phyloP scores from a whole-genome alignment of 2,888 invertebrate species.

The Stenchaetothrips biformis region DNA sequence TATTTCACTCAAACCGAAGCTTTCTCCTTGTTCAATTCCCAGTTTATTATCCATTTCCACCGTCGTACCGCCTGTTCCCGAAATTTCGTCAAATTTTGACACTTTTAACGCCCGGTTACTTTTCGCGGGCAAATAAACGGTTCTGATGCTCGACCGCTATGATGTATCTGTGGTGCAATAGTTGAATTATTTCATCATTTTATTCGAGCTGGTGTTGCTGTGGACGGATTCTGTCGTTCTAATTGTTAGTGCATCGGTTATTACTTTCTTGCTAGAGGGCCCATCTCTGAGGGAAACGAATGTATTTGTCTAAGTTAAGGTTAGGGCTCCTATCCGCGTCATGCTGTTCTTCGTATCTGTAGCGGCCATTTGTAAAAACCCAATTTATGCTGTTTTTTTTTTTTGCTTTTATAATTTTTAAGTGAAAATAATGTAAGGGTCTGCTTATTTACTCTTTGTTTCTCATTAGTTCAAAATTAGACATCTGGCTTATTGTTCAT shows the following conservation, averaged over 20 bases:
- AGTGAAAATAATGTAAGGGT: too few species aligned
- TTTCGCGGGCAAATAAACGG: conserved; percentile 13
- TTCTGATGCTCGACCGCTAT: not conserved
- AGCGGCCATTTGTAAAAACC: not conserved
- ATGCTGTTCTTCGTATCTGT: not conserved
- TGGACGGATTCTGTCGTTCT: too few species aligned
- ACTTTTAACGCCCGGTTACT: not conserved
- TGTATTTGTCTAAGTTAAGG: not conserved
- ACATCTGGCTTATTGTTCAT: too few species aligned
- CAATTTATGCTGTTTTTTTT: not conserved
- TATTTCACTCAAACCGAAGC: not conserved
- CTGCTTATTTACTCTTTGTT: too few species aligned
- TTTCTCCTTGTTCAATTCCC: not conserved
- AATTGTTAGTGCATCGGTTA: too few species aligned
- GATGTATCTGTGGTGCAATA: not conserved
- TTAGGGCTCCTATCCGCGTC: not conserved
- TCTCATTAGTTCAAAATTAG: too few species aligned
- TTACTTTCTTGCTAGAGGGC: too few species aligned
- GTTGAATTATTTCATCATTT: too few species aligned
- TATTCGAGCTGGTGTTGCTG: too few species aligned
- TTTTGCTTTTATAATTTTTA: too few species aligned
- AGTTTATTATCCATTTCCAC: not conserved
- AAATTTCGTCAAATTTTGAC: not conserved
- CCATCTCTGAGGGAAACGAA: too few species aligned
- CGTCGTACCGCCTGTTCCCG: not conserved